Evolutionary conservation across 1,140 invertebrate genomes (phyloP), one percentile per base, ranked within the genome.

Genomic region (Heliconius hewitsoni): DNA sequence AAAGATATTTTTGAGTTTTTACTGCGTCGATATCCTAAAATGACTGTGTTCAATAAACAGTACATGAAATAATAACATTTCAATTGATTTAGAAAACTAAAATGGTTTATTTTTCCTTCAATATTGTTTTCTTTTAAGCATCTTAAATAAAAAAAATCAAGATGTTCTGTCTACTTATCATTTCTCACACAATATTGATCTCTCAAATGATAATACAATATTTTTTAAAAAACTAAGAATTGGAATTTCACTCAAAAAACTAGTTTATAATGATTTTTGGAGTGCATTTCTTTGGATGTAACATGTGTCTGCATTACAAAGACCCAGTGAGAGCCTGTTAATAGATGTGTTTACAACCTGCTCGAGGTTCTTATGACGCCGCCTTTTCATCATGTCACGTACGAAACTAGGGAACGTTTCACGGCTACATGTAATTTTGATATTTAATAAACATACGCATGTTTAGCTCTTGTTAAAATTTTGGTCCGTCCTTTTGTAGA

Each of bases 291-390:
- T 66, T 27, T 66, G 13, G 60, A n/a, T 66, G 27, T 66, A 18
- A 66, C 60, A 66, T 66, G 57, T 30, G 57, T 66, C 57, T 66
- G 9, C 57, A 23, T 66, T 27, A 66, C 60, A 66, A 66, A 30
- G 60, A 11, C 27, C 79, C 81, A 86, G 88, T 87, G 82, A 88
- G 89, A 87, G 81, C 77, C 87, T 86, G 92, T 90, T 92, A 94
- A 93, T 91, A 86, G 85, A 83, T 74, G 79, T 92, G 92, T 93
- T 93, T 93, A 94, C 93, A 94, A 94, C 91, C 91, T 93, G 92
- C 89, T 85, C 85, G 82, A 85, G 84, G 76, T 83, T 79, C 84
- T 86, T 82, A 75, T 79, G 75, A 34, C 19, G 86, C 88, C 89
- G 89, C 89, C 87, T 77, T 86, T 94, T 94, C 86, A 93, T 80